Conservation (phyloP, 1,140 invertebrate genomes). For the Trichonephila clavata region DNA sequence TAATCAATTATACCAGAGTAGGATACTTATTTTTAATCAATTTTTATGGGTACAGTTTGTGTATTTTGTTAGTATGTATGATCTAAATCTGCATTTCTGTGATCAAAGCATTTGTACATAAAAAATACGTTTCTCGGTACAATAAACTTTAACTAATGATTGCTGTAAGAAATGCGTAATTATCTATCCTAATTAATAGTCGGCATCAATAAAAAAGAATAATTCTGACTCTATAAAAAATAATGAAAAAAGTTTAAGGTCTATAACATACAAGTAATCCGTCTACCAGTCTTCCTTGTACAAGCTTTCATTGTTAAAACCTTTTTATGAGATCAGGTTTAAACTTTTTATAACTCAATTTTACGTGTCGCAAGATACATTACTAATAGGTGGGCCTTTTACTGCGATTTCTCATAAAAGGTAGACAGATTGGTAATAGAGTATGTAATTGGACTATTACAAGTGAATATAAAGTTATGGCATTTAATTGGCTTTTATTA, state of each 20-base stretch:
- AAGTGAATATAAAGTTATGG: conserved; percentile 35
- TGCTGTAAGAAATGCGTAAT: not conserved
- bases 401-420: conserved; percentile 38
- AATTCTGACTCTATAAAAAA: not conserved
- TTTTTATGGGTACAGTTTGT: no score
- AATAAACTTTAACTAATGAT: not conserved
- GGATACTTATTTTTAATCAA: no score
- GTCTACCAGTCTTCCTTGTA: not conserved
- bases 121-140: not conserved
- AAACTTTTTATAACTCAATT: conserved; percentile 66
- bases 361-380: conserved; percentile 36
- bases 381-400: conserved; percentile 37
- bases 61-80: no score
- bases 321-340: conserved; percentile 15
- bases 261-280: not conserved
- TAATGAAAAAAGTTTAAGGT: not conserved
- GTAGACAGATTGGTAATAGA: conserved; percentile 42
- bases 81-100: not conserved
- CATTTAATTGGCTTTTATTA: conserved; percentile 31
- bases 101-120: not conserved
- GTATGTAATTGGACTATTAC: conserved; percentile 66
- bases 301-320: not conserved
- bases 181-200: conserved; percentile 13
- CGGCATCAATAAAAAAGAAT: conserved; percentile 7
- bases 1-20: no score